Conservation (phyloP, 2,888 invertebrate genomes). For the Icerya purchasi region DNA sequence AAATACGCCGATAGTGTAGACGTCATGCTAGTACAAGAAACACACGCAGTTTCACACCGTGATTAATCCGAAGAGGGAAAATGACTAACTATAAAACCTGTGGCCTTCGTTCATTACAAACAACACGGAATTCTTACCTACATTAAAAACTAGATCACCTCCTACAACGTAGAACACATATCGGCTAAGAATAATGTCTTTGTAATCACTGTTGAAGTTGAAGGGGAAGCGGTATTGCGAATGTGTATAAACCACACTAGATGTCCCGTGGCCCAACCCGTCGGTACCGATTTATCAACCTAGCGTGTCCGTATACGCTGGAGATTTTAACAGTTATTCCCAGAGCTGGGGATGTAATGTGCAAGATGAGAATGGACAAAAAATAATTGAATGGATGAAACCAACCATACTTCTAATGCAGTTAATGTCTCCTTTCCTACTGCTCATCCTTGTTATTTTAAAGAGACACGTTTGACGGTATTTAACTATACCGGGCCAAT, state of each 20-base stretch:
- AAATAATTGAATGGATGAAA: neutral
- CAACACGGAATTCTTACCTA: neutral
- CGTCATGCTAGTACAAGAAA: too few relatives aligned
- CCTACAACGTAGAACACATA: neutral
- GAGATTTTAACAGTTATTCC: neutral
- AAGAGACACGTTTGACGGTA: too few relatives aligned
- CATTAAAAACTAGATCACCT: too few relatives aligned
- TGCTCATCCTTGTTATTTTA: too few relatives aligned
- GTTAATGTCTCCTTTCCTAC: too few relatives aligned
- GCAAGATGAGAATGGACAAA: neutral
- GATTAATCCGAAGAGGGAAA: too few relatives aligned
- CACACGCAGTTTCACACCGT: too few relatives aligned
- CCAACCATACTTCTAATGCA: too few relatives aligned
- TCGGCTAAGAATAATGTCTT: neutral
- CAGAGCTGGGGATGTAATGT: neutral
- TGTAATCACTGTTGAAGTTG: neutral
- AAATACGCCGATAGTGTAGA: too few relatives aligned
- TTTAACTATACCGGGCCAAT: too few relatives aligned
- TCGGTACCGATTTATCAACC: neutral
- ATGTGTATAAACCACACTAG: neutral
- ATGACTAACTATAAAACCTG: neutral
- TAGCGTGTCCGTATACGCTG: neutral
- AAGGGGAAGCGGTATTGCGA: neutral
- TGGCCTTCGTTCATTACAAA: neutral
- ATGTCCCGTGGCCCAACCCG: neutral